A percentile compares a stretch with the other conserved stretches of the same genome.
These are phyloP conservation scores for Aphelinus certus DNA, from an alignment of 1,140 invertebrate species.

Conservation along the genomic window DNA sequence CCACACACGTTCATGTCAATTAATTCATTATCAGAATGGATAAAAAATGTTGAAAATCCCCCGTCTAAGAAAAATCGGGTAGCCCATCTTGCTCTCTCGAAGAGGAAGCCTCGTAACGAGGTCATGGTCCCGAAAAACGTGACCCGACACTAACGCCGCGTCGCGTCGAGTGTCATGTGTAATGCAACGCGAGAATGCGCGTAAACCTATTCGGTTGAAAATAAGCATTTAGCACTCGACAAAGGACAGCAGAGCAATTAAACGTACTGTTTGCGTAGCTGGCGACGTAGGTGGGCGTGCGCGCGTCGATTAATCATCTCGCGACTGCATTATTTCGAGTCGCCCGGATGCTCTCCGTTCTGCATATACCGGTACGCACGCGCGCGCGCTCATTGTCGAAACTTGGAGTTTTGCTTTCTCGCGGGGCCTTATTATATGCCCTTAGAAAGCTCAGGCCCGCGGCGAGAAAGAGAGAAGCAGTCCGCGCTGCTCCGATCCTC, in stretches of 20 bases:
- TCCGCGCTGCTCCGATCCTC: slow-evolving; percentile 31
- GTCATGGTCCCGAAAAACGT: too few species aligned
- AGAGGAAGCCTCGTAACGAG: too few species aligned
- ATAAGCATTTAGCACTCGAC: slow-evolving; percentile 19
- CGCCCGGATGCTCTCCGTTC: slow-evolving; percentile 40
- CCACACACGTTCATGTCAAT: too few species aligned
- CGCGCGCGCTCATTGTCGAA: slow-evolving; percentile 22
- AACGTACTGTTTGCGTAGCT: background rate
- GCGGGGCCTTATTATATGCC: slow-evolving; percentile 14
- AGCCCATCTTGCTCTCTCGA: too few species aligned
- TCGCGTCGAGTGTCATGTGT: too few species aligned
- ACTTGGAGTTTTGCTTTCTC: background rate
- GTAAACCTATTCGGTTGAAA: slow-evolving; percentile 25
- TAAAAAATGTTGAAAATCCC: too few species aligned
- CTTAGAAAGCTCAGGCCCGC: background rate
- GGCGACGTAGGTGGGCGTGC: slow-evolving; percentile 57
- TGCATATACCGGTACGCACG: too few species aligned
- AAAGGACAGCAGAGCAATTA: slow-evolving; percentile 31
- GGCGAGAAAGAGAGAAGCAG: background rate
- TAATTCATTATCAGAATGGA: too few species aligned
- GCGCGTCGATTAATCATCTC: slow-evolving; percentile 62
- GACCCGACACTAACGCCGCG: too few species aligned
- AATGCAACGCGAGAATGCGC: background rate
- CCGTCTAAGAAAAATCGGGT: too few species aligned
- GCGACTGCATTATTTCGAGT: slow-evolving; percentile 63